These are phyloP conservation scores for Tanypteryx hageni DNA, from an alignment of 2,888 invertebrate genomes.

Conservation along the genomic window DNA sequence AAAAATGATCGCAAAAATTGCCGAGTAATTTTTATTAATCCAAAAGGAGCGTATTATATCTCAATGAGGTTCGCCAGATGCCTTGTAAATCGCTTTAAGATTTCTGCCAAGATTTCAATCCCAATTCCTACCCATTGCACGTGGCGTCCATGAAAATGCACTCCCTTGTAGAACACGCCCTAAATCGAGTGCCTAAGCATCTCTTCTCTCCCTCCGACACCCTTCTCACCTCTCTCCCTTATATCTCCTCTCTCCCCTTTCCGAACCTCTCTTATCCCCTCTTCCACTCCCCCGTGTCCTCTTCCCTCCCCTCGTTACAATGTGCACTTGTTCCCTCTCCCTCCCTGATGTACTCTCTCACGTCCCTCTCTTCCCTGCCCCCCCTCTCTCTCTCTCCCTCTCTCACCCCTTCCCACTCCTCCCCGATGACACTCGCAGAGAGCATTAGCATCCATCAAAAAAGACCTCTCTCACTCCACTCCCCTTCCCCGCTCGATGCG, in stretches of 20 bases:
- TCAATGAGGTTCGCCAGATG: background rate
- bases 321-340: too few relatives aligned
- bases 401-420: too few relatives aligned
- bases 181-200: conserved; percentile 33
- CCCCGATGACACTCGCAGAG: too few relatives aligned
- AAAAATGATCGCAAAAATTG: background rate
- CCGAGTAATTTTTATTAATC: background rate
- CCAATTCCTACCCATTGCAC: conserved; percentile 31
- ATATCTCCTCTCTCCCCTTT: background rate
- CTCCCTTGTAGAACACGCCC: background rate
- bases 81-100: background rate
- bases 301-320: too few relatives aligned
- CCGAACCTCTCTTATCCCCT: too few relatives aligned
- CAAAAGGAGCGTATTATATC: background rate
- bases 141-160: background rate
- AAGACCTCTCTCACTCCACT: too few relatives aligned
- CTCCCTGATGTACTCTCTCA: too few relatives aligned
- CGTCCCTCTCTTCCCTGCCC: too few relatives aligned
- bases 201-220: background rate
- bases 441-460: too few relatives aligned
- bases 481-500: too few relatives aligned
- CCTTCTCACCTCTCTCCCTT: background rate
- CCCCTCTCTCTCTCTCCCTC: too few relatives aligned
- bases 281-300: too few relatives aligned
- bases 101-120: background rate